Evolutionary conservation across 2,113 vertebrate species (phyloP).

Genomic region (Microcebus ravelobensis): DNA sequence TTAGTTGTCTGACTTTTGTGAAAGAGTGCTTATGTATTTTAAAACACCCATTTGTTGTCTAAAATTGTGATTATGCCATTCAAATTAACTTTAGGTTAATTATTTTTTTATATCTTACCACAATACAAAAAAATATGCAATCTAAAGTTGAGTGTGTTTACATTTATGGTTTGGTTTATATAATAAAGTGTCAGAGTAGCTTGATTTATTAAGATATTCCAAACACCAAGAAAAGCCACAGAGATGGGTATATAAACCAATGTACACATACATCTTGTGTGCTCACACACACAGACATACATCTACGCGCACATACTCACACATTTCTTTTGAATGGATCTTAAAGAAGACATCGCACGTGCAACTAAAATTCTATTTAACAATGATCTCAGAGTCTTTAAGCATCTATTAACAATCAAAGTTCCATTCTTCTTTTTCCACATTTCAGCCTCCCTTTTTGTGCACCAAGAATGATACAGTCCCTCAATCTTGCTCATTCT

Average conservation of each 20-base stretch:
- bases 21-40: background rate
- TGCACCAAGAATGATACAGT: constrained; percentile 64
- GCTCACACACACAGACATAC: background rate
- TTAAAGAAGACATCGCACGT: background rate
- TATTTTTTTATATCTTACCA: constrained; percentile 48
- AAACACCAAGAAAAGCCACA: constrained; percentile 21
- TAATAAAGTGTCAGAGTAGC: constrained; percentile 30
- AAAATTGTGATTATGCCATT: constrained; percentile 40
- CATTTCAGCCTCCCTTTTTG: constrained; percentile 61
- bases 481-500: constrained; percentile 64
- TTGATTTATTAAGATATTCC: constrained; percentile 56
- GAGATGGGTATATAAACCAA: constrained; percentile 48
- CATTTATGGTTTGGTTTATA: constrained; percentile 24
- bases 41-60: constrained; percentile 53
- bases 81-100: constrained; percentile 60
- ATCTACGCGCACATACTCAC: background rate
- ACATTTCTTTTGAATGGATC: constrained; percentile 31
- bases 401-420: constrained; percentile 81
- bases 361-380: background rate
- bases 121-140: constrained; percentile 43
- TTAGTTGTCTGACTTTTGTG: background rate
- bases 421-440: constrained; percentile 74
- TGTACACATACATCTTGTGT: background rate
- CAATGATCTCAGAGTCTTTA: constrained; percentile 69
- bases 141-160: background rate